These are phyloP conservation scores for Cactoblastis cactorum DNA, from an alignment of 2,888 invertebrate species.

Conservation along the genomic window DNA sequence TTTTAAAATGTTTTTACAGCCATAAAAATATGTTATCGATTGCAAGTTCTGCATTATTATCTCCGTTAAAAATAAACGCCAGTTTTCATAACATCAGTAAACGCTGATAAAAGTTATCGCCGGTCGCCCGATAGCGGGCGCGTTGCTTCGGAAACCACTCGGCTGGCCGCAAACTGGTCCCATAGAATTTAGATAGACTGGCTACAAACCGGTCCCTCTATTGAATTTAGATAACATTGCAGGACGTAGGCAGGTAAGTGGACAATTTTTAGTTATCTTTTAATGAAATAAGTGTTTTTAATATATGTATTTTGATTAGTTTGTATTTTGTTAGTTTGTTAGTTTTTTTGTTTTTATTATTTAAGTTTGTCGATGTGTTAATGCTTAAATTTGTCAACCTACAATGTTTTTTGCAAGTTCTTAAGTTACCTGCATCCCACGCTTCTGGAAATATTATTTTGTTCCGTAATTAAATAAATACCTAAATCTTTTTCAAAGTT, in stretches of 20 bases:
- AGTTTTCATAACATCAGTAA: neutral
- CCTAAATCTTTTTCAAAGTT: too few relatives aligned
- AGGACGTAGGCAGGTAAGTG: slow-evolving; percentile 15
- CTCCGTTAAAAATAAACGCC: neutral
- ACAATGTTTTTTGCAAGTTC: too few relatives aligned
- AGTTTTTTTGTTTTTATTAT: too few relatives aligned
- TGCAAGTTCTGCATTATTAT: neutral
- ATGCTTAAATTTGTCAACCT: too few relatives aligned
- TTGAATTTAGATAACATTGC: slow-evolving; percentile 49
- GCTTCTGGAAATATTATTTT: too few relatives aligned
- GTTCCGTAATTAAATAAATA: too few relatives aligned
- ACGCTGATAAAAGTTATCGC: slow-evolving; percentile 5
- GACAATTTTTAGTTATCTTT: neutral
- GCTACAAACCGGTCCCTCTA: slow-evolving; percentile 35
- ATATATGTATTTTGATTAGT: too few relatives aligned
- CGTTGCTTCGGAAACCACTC: neutral
- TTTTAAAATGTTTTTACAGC: too few relatives aligned
- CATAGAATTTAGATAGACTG: slow-evolving; percentile 35
- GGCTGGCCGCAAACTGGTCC: neutral
- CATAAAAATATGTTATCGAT: neutral
- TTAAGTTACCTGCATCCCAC: too few relatives aligned
- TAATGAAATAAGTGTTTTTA: too few relatives aligned
- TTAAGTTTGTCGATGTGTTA: too few relatives aligned
- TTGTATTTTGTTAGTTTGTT: too few relatives aligned
- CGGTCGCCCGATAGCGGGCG: neutral